Conservation (phyloP, 2,888 invertebrate genomes). For the Endomychus coccineus region DNA sequence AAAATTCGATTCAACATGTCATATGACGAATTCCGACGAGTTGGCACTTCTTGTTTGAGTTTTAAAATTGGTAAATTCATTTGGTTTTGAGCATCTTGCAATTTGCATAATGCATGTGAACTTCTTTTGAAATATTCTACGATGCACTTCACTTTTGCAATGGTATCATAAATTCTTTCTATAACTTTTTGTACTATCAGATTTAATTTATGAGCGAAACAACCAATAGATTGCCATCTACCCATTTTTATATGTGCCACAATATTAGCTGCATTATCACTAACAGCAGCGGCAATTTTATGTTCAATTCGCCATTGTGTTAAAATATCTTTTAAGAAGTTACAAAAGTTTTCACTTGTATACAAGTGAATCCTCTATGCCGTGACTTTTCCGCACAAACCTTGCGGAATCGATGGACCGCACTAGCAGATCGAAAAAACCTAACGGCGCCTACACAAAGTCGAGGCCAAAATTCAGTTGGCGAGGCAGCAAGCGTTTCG, state of each 20-base stretch:
- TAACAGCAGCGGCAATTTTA: constrained; percentile 25
- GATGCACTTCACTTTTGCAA: constrained; percentile 19
- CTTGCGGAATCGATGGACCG: no score
- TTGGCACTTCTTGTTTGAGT: constrained; percentile 20
- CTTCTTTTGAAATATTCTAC: constrained; percentile 18
- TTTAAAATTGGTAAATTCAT: constrained; percentile 16
- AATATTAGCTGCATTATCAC: constrained; percentile 22
- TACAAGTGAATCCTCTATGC: no score
- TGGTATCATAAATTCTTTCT: constrained; percentile 12
- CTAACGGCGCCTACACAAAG: no score
- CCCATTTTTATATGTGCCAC: constrained; percentile 11
- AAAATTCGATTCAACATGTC: constrained; percentile 6
- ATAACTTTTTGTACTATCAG: constrained; percentile 23
- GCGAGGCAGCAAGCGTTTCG: no score
- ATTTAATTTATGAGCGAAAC: constrained; percentile 18
- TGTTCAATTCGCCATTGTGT: constrained; percentile 20
- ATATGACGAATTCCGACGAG: constrained; percentile 9
- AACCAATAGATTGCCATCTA: constrained; percentile 12
- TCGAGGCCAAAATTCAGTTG: no score
- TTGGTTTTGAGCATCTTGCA: constrained; percentile 14
- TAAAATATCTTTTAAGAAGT: constrained; percentile 13
- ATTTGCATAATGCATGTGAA: constrained; percentile 12
- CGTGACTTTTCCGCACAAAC: no score
- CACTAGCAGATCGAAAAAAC: no score
- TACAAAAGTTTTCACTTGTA: constrained; percentile 21